A percentile compares a stretch with the other conserved stretches of the same genome.
These are phyloP conservation scores for Sarotherodon lohbergeri DNA, from an alignment of 2,113 vertebrate species.

Conservation along the genomic window DNA sequence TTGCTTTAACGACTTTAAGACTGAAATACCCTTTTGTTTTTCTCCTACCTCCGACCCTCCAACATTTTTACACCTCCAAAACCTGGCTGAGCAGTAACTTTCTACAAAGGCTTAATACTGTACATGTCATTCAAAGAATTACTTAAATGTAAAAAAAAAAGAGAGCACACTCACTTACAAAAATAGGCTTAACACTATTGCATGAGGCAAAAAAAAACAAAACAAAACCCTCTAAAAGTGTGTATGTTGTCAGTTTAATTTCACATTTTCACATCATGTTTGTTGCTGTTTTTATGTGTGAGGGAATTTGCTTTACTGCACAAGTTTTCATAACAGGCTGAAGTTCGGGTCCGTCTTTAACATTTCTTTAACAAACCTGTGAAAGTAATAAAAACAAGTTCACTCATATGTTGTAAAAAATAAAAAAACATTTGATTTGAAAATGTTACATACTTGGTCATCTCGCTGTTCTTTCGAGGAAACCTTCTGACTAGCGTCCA, in stretches of 20 bases:
- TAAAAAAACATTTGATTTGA: not conserved
- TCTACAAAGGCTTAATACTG: not conserved
- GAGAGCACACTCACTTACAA: not conserved
- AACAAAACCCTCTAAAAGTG: rapidly evolving
- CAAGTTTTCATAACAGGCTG: conserved; percentile 58
- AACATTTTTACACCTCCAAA: not conserved
- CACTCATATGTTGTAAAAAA: not conserved
- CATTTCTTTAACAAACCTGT: conserved; percentile 72
- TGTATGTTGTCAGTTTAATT: not conserved
- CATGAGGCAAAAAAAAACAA: not conserved
- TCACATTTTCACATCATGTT: not conserved
- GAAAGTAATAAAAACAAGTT: not conserved
- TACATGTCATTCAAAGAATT: not conserved
- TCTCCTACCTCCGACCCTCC: not conserved
- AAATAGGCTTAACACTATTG: not conserved
- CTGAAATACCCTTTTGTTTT: not conserved
- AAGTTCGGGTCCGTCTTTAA: conserved; percentile 54
- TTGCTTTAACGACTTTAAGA: not conserved
- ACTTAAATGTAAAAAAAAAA: not conserved
- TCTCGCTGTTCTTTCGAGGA: conserved; percentile 69
- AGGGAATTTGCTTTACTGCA: not conserved
- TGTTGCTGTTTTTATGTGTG: not conserved
- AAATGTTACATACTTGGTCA: conserved; percentile 71
- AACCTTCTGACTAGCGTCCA: conserved; percentile 64
- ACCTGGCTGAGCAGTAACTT: not conserved